Conservation (phyloP, 2,888 invertebrate species). For the Therioaphis trifolii region DNA sequence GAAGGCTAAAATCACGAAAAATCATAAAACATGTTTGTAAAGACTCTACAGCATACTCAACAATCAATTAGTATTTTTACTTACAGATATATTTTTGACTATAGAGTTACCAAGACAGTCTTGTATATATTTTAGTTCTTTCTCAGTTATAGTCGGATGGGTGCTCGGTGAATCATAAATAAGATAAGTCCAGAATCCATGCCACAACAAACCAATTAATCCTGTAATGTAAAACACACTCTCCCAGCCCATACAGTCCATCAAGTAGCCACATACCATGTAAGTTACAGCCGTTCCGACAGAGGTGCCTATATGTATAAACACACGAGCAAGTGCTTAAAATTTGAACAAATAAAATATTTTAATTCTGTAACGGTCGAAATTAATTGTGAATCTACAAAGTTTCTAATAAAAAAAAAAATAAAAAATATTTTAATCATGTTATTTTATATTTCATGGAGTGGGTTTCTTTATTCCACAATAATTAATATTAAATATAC, state of each 20-base stretch:
- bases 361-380: too few relatives aligned
- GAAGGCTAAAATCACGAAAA: constrained; percentile 67
- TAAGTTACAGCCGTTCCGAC: constrained; percentile 78
- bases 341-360: too few relatives aligned
- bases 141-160: constrained; percentile 75
- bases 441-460: too few relatives aligned
- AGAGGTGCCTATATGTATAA: constrained; percentile 73
- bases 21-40: too few relatives aligned
- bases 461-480: too few relatives aligned
- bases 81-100: constrained; percentile 17
- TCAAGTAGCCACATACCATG: constrained; percentile 78
- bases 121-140: constrained; percentile 74
- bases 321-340: not conserved
- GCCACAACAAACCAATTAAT: constrained; percentile 76
- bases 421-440: too few relatives aligned
- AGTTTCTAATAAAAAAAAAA: too few relatives aligned
- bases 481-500: too few relatives aligned
- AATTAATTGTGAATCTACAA: too few relatives aligned
- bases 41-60: too few relatives aligned
- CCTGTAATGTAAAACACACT: constrained; percentile 78
- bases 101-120: constrained; percentile 71
- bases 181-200: constrained; percentile 74
- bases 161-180: constrained; percentile 76
- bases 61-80: too few relatives aligned
- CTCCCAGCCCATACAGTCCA: constrained; percentile 77